Evolutionary conservation across 2,797 vertebrate species (phyloP), one percentile per base, ranked within the genome.

Genomic region (Acanthopagrus latus): DNA sequence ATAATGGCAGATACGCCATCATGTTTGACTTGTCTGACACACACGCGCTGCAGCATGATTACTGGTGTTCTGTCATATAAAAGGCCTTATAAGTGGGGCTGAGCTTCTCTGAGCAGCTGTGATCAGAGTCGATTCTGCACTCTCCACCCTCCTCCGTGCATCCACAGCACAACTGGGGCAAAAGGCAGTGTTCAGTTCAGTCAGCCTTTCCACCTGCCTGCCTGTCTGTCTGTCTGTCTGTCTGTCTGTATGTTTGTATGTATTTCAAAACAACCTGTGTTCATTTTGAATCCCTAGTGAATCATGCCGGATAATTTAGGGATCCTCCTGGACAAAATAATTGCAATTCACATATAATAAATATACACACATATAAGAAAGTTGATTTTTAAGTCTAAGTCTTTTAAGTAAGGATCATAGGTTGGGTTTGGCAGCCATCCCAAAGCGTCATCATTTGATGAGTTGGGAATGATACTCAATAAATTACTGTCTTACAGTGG

Each of bases 161-260:
- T 57, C 27, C 33, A 20, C 20, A 7, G 60, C 54, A n/a, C 67
- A 65, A 68, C 76, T 71, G 60, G 64, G 66, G 21, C 29, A 27
- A 43, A 27, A 12, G 17, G 27, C 51, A 57, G 17, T 18, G 52
- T 57, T 58, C 54, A 16, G 4, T 52, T 52, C n/a, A n/a, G n/a
- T n/a, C n/a, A n/a, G n/a, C n/a, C n/a, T n/a, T n/a, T n/a, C n/a
- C n/a, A 6, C 13, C 7, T 21, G 18, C 21, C 0, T 64, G 60
- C 21, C 7, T 27, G 46, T 50, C 6, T n/a, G 18, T 27, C 54
- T 55, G 8, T 33, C 54, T n/a, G 3, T n/a, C n/a, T 21, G 17
- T 51, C 29, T 33, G 29, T 33, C 29, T 33, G 29, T 33, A 5
- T 33, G 29, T 33, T n/a, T n/a, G n/a, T 33, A 5, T 33, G 29